Conservation (phyloP, 2,113 vertebrate genomes). For the Hippopotamus amphibius region DNA sequence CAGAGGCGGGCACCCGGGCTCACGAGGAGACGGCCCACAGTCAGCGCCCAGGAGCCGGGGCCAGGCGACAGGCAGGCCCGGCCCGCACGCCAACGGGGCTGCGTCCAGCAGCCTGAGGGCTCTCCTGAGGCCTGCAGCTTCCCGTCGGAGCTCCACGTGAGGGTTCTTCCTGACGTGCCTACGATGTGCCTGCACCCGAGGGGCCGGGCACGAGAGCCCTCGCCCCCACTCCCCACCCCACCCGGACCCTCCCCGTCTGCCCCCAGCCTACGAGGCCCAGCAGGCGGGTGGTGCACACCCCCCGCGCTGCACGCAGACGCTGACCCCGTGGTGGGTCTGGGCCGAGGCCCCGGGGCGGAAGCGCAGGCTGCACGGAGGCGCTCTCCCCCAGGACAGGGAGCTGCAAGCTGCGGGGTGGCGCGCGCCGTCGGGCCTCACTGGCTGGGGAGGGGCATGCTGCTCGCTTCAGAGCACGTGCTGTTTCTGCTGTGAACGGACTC, state of each 20-base stretch:
- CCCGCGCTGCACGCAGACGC: background rate
- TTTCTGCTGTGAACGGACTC: background rate
- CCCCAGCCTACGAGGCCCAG: background rate
- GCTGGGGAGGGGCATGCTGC: background rate
- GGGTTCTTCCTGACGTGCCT: background rate
- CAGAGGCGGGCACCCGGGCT: background rate
- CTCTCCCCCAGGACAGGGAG: background rate
- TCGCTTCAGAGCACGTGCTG: background rate
- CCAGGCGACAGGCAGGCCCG: background rate
- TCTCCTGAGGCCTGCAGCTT: background rate
- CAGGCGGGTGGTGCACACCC: rapidly evolving
- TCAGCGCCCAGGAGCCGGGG: background rate
- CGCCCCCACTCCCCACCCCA: too few relatives aligned
- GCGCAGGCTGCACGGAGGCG: rapidly evolving
- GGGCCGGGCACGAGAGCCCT: background rate
- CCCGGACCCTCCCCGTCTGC: background rate
- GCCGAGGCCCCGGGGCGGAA: background rate
- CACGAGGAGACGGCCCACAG: too few relatives aligned
- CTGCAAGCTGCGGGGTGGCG: too few relatives aligned
- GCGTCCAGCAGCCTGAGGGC: background rate
- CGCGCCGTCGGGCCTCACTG: background rate
- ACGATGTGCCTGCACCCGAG: background rate
- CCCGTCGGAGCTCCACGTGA: background rate
- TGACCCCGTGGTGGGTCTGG: background rate
- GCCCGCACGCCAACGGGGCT: too few relatives aligned